Evolutionary conservation across 2,113 vertebrate genomes (phyloP).

Genomic region (Ctenodactylus gundi): DNA sequence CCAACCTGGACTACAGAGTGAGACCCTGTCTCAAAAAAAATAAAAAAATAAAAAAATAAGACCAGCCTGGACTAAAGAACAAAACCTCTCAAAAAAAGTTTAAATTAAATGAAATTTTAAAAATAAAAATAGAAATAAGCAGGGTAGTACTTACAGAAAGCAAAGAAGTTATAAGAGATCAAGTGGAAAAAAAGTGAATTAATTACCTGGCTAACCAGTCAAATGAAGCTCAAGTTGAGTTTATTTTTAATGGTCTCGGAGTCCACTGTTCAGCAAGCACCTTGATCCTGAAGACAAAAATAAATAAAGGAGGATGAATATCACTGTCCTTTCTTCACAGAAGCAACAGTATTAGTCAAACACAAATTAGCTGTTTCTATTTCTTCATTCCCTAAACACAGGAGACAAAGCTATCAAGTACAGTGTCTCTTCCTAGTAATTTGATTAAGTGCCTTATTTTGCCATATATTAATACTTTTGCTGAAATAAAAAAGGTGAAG

Average conservation of each 20-base stretch:
- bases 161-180: neutral
- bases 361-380: slow-evolving; percentile 15
- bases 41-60: no score
- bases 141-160: neutral
- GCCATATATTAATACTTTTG: neutral
- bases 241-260: slow-evolving; percentile 68
- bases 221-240: slow-evolving; percentile 39
- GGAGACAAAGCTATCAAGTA: neutral
- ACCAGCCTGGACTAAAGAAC: no score
- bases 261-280: slow-evolving; percentile 54
- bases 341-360: slow-evolving; percentile 9
- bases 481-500: neutral
- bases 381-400: neutral
- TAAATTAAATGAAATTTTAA: slow-evolving; percentile 38
- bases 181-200: slow-evolving; percentile 47
- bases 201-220: slow-evolving; percentile 69
- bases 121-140: neutral
- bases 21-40: no score
- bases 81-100: neutral
- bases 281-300: slow-evolving; percentile 68
- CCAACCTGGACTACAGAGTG: no score
- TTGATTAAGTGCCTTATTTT: neutral
- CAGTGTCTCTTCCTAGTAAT: neutral
- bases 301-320: neutral
- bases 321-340: slow-evolving; percentile 39